Conservation (phyloP, 2,888 invertebrate species). For the Heliconius ismenius region DNA sequence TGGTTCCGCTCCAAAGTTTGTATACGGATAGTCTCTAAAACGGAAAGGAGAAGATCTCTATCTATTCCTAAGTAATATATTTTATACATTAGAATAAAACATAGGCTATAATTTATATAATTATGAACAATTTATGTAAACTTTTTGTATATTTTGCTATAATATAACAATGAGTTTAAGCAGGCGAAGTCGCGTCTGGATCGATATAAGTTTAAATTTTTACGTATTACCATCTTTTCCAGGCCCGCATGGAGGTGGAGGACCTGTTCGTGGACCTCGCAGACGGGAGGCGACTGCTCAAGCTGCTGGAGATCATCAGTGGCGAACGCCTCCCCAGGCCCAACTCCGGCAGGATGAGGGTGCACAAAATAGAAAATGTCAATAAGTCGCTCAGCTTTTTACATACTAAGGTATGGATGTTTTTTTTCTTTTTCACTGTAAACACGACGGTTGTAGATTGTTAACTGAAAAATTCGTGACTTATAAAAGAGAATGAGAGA, state of each 20-base stretch:
- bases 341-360: conserved; percentile 97
- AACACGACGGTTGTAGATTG: background rate
- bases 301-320: conserved; percentile 97
- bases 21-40: too few species aligned
- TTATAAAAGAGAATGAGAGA: too few species aligned
- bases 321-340: conserved; percentile 98
- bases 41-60: too few species aligned
- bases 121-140: too few species aligned
- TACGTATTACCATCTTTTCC: conserved; percentile 41
- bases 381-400: conserved; percentile 98
- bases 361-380: conserved; percentile 99
- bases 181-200: background rate
- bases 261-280: conserved; percentile 98
- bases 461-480: too few species aligned
- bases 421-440: background rate
- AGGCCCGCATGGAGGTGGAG: conserved; percentile 99
- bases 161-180: too few species aligned
- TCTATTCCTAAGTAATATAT: too few species aligned
- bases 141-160: too few species aligned
- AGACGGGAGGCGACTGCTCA: conserved; percentile 91
- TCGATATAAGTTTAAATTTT: background rate
- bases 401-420: conserved; percentile 89
- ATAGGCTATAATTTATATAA: too few species aligned
- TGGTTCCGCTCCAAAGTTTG: too few species aligned
- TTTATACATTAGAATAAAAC: too few species aligned